These are phyloP conservation scores for Pollenia angustigena DNA, from an alignment of 2,888 invertebrate genomes.

Conservation along the genomic window DNA sequence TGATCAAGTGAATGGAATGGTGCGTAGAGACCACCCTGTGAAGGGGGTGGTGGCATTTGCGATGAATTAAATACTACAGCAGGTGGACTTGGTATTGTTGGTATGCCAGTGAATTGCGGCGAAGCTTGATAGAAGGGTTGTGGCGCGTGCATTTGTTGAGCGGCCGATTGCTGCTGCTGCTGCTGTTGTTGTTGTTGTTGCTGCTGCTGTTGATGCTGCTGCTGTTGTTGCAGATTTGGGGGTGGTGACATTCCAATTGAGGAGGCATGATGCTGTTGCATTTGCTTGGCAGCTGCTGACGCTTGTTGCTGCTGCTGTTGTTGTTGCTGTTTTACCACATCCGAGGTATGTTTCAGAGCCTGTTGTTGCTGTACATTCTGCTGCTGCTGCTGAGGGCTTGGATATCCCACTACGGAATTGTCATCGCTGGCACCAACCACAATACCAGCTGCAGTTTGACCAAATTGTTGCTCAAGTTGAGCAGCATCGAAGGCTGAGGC, in stretches of 20 bases:
- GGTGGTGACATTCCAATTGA: slow-evolving; percentile 84
- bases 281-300: slow-evolving; percentile 85
- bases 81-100: slow-evolving; percentile 94
- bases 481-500: slow-evolving; percentile 77
- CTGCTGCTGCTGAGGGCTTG: slow-evolving; percentile 84
- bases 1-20: slow-evolving; percentile 90
- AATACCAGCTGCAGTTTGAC: slow-evolving; percentile 73
- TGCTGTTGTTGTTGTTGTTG: slow-evolving; percentile 85
- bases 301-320: slow-evolving; percentile 81
- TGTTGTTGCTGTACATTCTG: slow-evolving; percentile 75
- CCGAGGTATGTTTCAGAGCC: slow-evolving; percentile 79
- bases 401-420: slow-evolving; percentile 82
- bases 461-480: slow-evolving; percentile 84
- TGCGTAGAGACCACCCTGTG: slow-evolving; percentile 91
- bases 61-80: slow-evolving; percentile 91
- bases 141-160: slow-evolving; percentile 84
- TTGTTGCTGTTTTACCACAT: slow-evolving; percentile 81
- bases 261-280: slow-evolving; percentile 85
- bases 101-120: slow-evolving; percentile 90
- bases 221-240: slow-evolving; percentile 89
- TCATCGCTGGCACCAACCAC: slow-evolving; percentile 75
- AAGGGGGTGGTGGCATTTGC: slow-evolving; percentile 87
- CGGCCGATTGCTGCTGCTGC: slow-evolving; percentile 84
- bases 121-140: slow-evolving; percentile 87
- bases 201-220: slow-evolving; percentile 85